Evolutionary conservation across 2,888 invertebrate species (phyloP).

Genomic region (Marasmarcha lunaedactyla): DNA sequence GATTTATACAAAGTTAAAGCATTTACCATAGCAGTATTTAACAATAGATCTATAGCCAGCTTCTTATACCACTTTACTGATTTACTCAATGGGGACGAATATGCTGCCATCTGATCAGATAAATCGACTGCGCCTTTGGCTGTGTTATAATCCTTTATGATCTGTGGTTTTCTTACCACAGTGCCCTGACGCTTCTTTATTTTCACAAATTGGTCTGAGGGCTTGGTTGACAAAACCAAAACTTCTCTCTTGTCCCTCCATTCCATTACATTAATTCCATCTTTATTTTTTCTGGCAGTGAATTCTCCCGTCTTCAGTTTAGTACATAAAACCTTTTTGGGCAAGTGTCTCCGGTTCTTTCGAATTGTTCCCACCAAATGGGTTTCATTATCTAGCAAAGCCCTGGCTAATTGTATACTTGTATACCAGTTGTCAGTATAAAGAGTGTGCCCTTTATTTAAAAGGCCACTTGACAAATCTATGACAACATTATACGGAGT

Average conservation of each 20-base stretch:
- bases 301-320: conserved; percentile 18
- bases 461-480: conserved; percentile 19
- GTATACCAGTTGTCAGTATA: conserved; percentile 24
- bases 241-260: conserved; percentile 20
- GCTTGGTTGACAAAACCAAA: conserved; percentile 19
- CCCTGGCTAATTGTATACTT: conserved; percentile 16
- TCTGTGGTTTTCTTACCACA: conserved; percentile 13
- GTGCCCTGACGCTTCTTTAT: not conserved
- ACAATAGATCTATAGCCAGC: conserved; percentile 20
- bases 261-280: conserved; percentile 16
- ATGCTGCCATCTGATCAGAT: conserved; percentile 26
- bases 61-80: conserved; percentile 31
- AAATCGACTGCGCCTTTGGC: conserved; percentile 27
- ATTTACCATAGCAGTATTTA: conserved; percentile 22
- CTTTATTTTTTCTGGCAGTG: conserved; percentile 16
- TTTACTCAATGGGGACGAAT: conserved; percentile 25
- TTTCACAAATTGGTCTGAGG: conserved; percentile 5
- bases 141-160: conserved; percentile 25
- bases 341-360: too few relatives aligned
- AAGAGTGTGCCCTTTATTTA: too few relatives aligned
- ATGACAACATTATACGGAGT: conserved; percentile 22
- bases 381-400: conserved; percentile 18
- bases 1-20: conserved; percentile 17
- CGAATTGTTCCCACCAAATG: too few relatives aligned
- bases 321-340: conserved; percentile 13